These are phyloP conservation scores for Sinotaia quadrata DNA, from an alignment of 2,888 invertebrate genomes.

Conservation along the genomic window DNA sequence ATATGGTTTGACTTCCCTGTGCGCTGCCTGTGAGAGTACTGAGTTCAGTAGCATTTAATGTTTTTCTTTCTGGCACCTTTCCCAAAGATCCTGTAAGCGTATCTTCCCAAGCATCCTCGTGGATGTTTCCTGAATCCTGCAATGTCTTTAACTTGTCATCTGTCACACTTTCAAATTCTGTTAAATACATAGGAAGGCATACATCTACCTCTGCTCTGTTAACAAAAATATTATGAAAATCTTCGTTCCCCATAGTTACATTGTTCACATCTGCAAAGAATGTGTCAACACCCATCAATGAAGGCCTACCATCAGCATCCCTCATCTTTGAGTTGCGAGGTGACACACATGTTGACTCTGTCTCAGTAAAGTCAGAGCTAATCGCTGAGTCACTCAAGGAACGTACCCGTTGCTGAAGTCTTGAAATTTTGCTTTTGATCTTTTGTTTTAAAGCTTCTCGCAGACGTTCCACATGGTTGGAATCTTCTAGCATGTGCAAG, in stretches of 20 bases:
- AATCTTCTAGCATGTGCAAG: not conserved
- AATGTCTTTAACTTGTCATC: conserved; percentile 37
- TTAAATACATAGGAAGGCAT: not conserved
- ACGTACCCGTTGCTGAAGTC: conserved; percentile 46
- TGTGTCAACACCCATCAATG: not conserved
- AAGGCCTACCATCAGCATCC: conserved; percentile 32
- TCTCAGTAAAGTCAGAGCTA: conserved; percentile 65
- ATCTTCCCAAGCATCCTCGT: conserved; percentile 41
- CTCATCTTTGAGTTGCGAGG: conserved; percentile 48
- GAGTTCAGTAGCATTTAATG: not conserved
- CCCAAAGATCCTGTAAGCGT: not conserved
- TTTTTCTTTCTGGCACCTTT: not conserved
- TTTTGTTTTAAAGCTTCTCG: conserved; percentile 37
- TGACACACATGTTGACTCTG: conserved; percentile 54
- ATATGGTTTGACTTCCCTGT: too few species aligned
- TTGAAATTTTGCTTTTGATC: conserved; percentile 50
- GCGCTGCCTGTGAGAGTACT: not conserved
- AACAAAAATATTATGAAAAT: too few species aligned
- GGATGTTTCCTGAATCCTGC: conserved; percentile 48
- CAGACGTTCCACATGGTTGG: conserved; percentile 5
- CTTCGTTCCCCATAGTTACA: not conserved
- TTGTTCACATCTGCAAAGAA: too few species aligned
- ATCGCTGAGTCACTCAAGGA: conserved; percentile 66
- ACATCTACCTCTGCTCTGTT: not conserved
- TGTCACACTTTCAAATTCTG: not conserved